Evolutionary conservation across 1,140 invertebrate genomes (phyloP).

Genomic region (Meloidogyne exigua): DNA sequence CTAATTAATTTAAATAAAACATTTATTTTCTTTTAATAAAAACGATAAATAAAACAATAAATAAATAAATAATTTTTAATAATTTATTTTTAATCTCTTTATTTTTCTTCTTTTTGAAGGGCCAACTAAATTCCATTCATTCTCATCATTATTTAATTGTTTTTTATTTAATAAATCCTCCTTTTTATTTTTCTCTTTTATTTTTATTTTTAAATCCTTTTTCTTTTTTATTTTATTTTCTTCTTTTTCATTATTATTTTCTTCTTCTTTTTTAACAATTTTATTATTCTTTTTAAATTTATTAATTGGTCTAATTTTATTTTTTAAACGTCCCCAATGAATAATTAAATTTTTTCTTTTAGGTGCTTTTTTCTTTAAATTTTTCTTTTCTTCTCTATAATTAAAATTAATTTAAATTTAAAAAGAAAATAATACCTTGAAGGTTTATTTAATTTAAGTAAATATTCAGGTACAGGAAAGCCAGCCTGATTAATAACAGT

Average conservation of each 20-base stretch:
- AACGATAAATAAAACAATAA: too few relatives aligned
- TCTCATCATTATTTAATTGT: not conserved
- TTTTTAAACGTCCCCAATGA: slow-evolving; percentile 11
- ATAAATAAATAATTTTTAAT: too few relatives aligned
- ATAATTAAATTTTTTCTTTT: slow-evolving; percentile 25
- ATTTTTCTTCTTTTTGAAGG: not conserved
- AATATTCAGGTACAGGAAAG: slow-evolving; percentile 60
- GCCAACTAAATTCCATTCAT: slow-evolving; percentile 5
- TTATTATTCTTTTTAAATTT: not conserved
- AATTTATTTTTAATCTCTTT: not conserved
- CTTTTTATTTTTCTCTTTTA: not conserved
- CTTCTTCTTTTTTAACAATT: not conserved
- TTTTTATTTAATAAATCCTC: not conserved
- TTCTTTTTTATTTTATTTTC: not conserved
- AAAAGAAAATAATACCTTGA: slow-evolving; percentile 28
- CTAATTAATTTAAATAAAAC: too few relatives aligned
- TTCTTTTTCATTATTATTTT: not conserved
- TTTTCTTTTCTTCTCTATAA: slow-evolving; percentile 19
- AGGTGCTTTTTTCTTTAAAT: slow-evolving; percentile 19
- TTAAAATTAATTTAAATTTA: slow-evolving; percentile 3
- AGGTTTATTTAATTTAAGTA: slow-evolving; percentile 51
- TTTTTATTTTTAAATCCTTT: not conserved
- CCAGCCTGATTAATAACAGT: slow-evolving; percentile 60
- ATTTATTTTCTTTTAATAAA: too few relatives aligned
- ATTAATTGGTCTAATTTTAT: slow-evolving; percentile 10